Evolutionary conservation across 2,113 vertebrate species (phyloP).

Genomic region (Pteronura brasiliensis): DNA sequence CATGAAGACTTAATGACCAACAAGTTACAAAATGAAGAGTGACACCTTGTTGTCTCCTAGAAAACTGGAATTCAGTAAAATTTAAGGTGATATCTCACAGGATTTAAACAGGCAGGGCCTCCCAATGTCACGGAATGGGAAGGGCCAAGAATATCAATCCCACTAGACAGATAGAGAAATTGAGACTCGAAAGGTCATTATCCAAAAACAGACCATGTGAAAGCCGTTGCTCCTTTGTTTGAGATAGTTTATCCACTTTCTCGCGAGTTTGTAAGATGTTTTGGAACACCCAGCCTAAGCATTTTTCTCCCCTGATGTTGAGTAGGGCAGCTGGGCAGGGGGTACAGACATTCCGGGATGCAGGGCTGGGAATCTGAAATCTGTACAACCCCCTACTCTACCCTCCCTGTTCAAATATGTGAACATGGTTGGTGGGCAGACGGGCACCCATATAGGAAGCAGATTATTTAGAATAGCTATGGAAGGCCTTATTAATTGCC

Average conservation of each 20-base stretch:
- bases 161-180: neutral
- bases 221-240: neutral
- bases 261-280: neutral
- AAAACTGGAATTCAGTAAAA: neutral
- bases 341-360: rapidly evolving
- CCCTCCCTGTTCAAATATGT: neutral
- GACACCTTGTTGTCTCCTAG: no score
- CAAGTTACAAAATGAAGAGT: neutral
- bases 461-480: neutral
- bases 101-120: neutral
- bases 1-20: neutral
- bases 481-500: neutral
- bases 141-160: neutral
- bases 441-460: rapidly evolving
- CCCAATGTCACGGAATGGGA: no score
- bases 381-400: rapidly evolving
- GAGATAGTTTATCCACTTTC: neutral
- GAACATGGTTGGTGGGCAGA: neutral
- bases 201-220: neutral
- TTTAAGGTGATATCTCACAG: neutral
- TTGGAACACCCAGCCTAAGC: neutral
- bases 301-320: neutral
- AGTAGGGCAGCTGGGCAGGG: neutral
- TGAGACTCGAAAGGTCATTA: neutral
- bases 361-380: neutral